Base-by-base conservation (phyloP, 1,140 invertebrate species). In the Drosophila dunni region DNA sequence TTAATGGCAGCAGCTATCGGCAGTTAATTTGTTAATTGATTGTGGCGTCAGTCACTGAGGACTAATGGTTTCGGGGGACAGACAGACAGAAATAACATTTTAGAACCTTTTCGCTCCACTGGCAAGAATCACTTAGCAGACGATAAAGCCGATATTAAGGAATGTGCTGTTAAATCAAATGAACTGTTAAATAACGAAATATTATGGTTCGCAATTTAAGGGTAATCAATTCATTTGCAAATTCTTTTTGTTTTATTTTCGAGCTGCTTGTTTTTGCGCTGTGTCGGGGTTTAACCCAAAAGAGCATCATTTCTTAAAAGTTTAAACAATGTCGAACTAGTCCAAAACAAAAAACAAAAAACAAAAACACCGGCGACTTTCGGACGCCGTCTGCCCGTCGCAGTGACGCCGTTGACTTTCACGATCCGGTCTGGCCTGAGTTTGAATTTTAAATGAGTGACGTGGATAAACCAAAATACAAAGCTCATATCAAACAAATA, bases 141-240 rank as follows among this genome's bases (percentile, higher is more conserved):
- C 45, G 48, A 54, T 45, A 29, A 60, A 61, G 17, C 17, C 65
- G 48, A 63, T 57, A 50, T 40, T 44, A 50, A 33, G 56, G 64
- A 73, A 73, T 83, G 74, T 38, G 29, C 45, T 66, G 48, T 61
- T 40, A 67, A 79, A 65, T 15, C 11, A 74, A 88, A 74, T 79
- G 67, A 77, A 63, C 83, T 86, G 83, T 81, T 74, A 88, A 77
- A 67, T 68, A 75, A 78, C 45, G 51, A 83, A 60, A 86, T 78
- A 62, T 75, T 33, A 51, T 13, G 40, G 40, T 15, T 33, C 45
- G 72, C 71, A 76, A 88, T 68, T 71, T 67, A 53, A 58, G 62
- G 72, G 61, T 69, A 75, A 69, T 74, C 57, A 79, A 70, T 78
- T 78, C 67, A 64, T 80, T 83, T 64, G 29, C 50, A 68, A 83